Conservation (phyloP, 2,113 vertebrate species). For the Pavo muticus region DNA sequence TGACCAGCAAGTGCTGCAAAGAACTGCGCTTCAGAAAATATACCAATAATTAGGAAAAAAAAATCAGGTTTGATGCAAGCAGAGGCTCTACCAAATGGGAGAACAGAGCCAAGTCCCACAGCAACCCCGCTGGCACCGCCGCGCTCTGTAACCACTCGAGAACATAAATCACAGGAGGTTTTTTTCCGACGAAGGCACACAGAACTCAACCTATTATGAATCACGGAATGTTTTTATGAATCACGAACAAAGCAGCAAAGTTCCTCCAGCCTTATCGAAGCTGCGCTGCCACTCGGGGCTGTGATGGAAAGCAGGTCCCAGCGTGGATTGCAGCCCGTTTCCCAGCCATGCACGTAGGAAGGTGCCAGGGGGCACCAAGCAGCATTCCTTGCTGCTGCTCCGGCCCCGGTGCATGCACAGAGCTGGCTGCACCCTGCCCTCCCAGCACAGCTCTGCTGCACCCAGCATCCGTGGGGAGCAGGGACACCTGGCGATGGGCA, state of each 20-base stretch:
- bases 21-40: not conserved
- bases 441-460: rapidly evolving
- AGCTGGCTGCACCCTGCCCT: rapidly evolving
- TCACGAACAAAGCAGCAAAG: slow-evolving; percentile 11
- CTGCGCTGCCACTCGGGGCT: rapidly evolving
- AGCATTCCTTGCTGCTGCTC: not conserved
- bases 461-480: rapidly evolving
- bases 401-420: not conserved
- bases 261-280: not conserved
- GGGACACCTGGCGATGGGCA: not conserved
- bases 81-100: not conserved
- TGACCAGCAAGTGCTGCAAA: not conserved
- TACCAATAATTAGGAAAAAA: not conserved
- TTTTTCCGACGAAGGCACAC: not conserved
- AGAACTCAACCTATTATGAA: not conserved
- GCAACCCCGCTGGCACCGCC: not conserved
- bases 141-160: not conserved
- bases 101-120: not conserved
- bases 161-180: not conserved
- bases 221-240: slow-evolving; percentile 1
- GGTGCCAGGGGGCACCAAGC: not conserved
- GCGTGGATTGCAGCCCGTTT: not conserved
- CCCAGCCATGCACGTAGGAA: not conserved
- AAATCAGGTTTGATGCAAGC: not conserved
- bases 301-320: not conserved